These are phyloP conservation scores for Galleria mellonella DNA, from an alignment of 1,140 invertebrate species.

Conservation along the genomic window DNA sequence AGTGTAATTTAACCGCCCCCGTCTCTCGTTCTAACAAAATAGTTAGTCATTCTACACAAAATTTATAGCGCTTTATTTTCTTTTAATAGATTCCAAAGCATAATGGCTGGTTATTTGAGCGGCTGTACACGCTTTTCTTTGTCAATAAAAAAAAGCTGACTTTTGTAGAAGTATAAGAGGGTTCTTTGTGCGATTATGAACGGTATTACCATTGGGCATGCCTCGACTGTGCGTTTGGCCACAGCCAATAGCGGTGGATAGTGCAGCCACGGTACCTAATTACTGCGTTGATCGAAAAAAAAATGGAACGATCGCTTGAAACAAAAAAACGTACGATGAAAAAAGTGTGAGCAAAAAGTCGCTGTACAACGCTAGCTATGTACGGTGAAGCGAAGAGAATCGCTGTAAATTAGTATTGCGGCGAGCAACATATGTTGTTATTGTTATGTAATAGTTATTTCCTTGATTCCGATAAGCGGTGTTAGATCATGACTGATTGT, in stretches of 20 bases:
- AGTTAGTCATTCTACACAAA: conserved; percentile 40
- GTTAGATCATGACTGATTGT: no score
- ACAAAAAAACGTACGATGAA: conserved; percentile 31
- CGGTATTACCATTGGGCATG: conserved; percentile 46
- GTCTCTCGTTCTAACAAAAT: conserved; percentile 34
- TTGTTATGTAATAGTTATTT: neutral
- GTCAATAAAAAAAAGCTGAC: conserved; percentile 32
- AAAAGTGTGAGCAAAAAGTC: conserved; percentile 20
- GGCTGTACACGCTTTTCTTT: conserved; percentile 28
- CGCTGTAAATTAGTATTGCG: conserved; percentile 47
- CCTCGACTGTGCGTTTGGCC: conserved; percentile 24
- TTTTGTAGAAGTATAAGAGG: conserved; percentile 30
- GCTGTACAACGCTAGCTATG: conserved; percentile 17
- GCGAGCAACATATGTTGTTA: conserved; percentile 10
- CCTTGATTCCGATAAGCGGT: conserved; percentile 4
- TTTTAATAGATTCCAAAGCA: conserved; percentile 54
- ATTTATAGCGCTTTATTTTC: conserved; percentile 28
- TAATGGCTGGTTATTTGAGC: conserved; percentile 44
- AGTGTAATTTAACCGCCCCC: conserved; percentile 25
- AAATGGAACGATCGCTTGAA: conserved; percentile 32
- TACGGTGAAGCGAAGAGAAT: conserved; percentile 53
- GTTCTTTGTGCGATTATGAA: conserved; percentile 44
- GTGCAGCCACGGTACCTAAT: conserved; percentile 34
- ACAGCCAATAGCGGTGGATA: conserved; percentile 44
- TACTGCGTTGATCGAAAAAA: conserved; percentile 44